Conservation (phyloP, 2,113 vertebrate species). For the Oxyruncus cristatus region DNA sequence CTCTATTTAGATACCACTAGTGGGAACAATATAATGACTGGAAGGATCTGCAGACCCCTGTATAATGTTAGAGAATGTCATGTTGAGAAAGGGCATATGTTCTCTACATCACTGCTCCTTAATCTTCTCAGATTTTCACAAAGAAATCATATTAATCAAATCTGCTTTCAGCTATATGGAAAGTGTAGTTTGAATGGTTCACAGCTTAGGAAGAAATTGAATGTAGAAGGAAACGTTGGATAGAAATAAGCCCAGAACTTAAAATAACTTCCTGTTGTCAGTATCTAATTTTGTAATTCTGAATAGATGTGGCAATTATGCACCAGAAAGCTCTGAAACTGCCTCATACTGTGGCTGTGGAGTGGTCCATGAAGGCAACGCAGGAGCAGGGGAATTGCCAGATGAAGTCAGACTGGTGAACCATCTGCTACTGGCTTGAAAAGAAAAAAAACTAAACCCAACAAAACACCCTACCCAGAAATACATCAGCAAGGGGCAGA, state of each 20-base stretch:
- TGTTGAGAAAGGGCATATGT: slow-evolving; percentile 70
- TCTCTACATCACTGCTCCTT: slow-evolving; percentile 69
- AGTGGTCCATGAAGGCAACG: neutral
- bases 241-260: slow-evolving; percentile 75
- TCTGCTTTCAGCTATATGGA: slow-evolving; percentile 75
- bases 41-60: slow-evolving; percentile 51
- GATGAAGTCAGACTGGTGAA: neutral
- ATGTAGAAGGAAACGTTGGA: slow-evolving; percentile 71
- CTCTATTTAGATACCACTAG: slow-evolving; percentile 51
- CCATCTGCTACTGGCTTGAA: slow-evolving; percentile 30
- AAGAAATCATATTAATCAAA: slow-evolving; percentile 81
- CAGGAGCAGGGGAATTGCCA: neutral
- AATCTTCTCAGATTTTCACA: slow-evolving; percentile 80
- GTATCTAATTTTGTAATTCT: slow-evolving; percentile 46
- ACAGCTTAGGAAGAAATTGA: slow-evolving; percentile 72
- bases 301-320: slow-evolving; percentile 35
- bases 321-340: slow-evolving; percentile 37
- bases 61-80: slow-evolving; percentile 58
- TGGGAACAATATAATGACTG: slow-evolving; percentile 63
- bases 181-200: slow-evolving; percentile 74
- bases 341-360: slow-evolving; percentile 30
- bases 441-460: neutral
- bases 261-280: slow-evolving; percentile 65
- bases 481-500: neutral
- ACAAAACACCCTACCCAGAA: neutral